phyloP scores from a whole-genome alignment of 2,888 invertebrate genomes.

The Caenorhabditis zanzibari region DNA sequence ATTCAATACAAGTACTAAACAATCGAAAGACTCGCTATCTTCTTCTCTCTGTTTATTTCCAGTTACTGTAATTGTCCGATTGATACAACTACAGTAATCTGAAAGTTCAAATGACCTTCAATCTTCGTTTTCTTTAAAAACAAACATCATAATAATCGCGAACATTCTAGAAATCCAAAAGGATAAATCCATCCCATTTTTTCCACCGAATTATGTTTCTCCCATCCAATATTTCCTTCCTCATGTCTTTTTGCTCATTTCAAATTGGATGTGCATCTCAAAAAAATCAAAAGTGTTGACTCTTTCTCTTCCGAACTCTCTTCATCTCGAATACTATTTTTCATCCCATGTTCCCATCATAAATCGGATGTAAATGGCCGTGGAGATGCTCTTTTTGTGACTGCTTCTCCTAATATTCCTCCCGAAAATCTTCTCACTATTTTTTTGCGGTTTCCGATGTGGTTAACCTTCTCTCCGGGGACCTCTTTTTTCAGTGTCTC shows the following conservation, averaged over 20 bases:
- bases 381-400: slow-evolving; percentile 30
- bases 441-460: slow-evolving; percentile 11
- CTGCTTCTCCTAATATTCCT: slow-evolving; percentile 3
- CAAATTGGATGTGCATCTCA: slow-evolving; percentile 13
- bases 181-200: not conserved
- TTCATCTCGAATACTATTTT: slow-evolving; percentile 28
- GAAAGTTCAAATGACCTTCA: not conserved
- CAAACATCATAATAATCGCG: not conserved
- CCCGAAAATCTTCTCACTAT: slow-evolving; percentile 26
- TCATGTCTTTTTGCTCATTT: slow-evolving; percentile 24
- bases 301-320: slow-evolving; percentile 45
- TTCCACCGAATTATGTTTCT: slow-evolving; percentile 15
- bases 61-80: not conserved
- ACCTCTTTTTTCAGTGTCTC: slow-evolving; percentile 17
- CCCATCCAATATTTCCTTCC: not conserved
- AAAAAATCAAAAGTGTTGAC: slow-evolving; percentile 37
- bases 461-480: slow-evolving; percentile 29
- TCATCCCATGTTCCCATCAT: slow-evolving; percentile 51
- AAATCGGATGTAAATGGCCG: slow-evolving; percentile 52
- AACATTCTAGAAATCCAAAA: not conserved
- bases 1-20: too few relatives aligned
- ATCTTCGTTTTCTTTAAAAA: not conserved
- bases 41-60: not conserved
- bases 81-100: not conserved
- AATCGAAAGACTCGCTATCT: too few relatives aligned